A percentile compares a stretch with the other conserved stretches of the same genome.
phyloP scores from a whole-genome alignment of 1,140 invertebrate species.

The Pemphigus obesinymphae region DNA sequence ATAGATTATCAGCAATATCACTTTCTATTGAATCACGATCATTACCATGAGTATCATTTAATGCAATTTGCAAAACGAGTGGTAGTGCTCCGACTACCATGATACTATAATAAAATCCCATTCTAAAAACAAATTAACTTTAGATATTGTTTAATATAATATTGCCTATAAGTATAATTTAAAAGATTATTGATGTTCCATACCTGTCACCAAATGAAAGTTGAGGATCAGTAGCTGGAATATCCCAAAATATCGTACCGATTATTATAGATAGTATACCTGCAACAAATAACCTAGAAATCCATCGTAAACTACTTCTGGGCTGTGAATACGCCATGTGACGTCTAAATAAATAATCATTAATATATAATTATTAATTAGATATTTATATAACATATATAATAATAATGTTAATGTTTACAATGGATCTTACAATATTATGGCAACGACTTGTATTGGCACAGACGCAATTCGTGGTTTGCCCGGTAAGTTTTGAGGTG shows the following conservation, averaged over 20 bases:
- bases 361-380: background rate
- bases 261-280: constrained; percentile 74
- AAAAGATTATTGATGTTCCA: background rate
- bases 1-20: constrained; percentile 73
- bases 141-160: constrained; percentile 7
- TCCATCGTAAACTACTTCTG: constrained; percentile 72
- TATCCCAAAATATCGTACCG: constrained; percentile 86
- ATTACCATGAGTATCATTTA: constrained; percentile 51
- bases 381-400: background rate
- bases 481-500: constrained; percentile 67
- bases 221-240: constrained; percentile 68
- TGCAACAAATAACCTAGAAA: constrained; percentile 70
- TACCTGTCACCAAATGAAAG: constrained; percentile 65
- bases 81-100: constrained; percentile 74
- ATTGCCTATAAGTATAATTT: background rate
- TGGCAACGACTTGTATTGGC: constrained; percentile 62
- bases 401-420: background rate
- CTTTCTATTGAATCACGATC: constrained; percentile 67
- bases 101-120: constrained; percentile 80
- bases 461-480: constrained; percentile 58
- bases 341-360: constrained; percentile 55
- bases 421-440: constrained; percentile 63
- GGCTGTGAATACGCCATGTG: constrained; percentile 78
- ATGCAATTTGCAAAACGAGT: constrained; percentile 55
- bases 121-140: constrained; percentile 49